Evolutionary conservation across 2,113 vertebrate genomes (phyloP).

Genomic region (Scopus umbretta): DNA sequence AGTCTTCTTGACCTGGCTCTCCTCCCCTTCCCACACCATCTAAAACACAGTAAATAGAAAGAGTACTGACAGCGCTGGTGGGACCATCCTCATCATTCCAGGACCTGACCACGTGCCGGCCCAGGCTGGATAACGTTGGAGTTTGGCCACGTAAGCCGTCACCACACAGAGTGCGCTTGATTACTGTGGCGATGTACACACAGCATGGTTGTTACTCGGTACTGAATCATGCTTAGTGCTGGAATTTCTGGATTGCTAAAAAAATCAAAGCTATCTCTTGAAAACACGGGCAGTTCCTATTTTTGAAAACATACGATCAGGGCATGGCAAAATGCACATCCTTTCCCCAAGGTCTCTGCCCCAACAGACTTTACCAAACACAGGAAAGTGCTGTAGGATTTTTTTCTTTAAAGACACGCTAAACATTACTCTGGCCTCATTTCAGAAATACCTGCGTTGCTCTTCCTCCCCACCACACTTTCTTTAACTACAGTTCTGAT

Average conservation of each 20-base stretch:
- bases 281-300: not conserved
- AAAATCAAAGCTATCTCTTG: not conserved
- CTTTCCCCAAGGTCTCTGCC: not conserved
- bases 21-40: not conserved
- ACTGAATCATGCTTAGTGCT: not conserved
- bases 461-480: not conserved
- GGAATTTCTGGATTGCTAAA: not conserved
- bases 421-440: not conserved
- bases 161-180: too few relatives aligned
- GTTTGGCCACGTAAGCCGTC: not conserved
- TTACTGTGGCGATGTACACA: accelerated
- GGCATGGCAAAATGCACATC: not conserved
- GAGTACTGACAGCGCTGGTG: not conserved
- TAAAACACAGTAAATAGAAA: accelerated
- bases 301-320: not conserved
- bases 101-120: not conserved
- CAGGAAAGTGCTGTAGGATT: not conserved
- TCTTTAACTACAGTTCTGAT: not conserved
- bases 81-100: not conserved
- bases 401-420: not conserved
- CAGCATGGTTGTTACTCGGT: not conserved
- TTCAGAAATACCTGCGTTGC: not conserved
- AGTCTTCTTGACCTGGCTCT: not conserved
- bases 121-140: not conserved
- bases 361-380: not conserved